Evolutionary conservation across 2,113 vertebrate species (phyloP), one percentile per base, ranked within the genome.

Genomic region (Psophia crepitans): DNA sequence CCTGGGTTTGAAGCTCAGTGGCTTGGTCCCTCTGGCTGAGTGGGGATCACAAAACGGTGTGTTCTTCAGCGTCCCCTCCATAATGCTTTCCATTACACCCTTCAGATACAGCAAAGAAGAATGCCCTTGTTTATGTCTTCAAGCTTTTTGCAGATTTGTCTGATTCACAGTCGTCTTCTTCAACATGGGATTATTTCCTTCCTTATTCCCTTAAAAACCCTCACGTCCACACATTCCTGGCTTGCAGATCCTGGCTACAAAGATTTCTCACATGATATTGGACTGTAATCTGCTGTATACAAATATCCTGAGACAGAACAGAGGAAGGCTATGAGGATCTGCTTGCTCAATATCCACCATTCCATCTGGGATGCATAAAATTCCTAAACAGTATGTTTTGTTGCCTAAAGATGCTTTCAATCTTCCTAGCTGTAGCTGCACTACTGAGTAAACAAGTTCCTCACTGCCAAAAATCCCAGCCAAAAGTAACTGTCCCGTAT

Each of bases 301-400:
- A 95, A 90, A 69, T 84, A 91, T 76, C 65, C 61, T 92, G 65
- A 78, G 80, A 92, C 19, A 71, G 57, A 92, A 79, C 39, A 78
- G 68, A 48, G 39, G 32, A 53, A 89, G 28, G 14, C 18, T 65
- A 74, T 35, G 21, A 75, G 60, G 66, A 84, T 75, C 39, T 33
- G 53, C 53, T 94, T 95, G 63, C 66, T 93, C 65, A 94, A 87
- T 82, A 95, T 84, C 77, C 27, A 73, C 77, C 37, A 61, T 89
- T 90, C 49, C 95, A 96, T 93, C 87, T 96, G 93, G 95, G 70
- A 85, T 21, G 30, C 75, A 96, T 91, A 94, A 94, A 90, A 91
- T 87, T 91, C 75, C 58, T 73, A 53, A 91, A 57, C n/a, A 48
- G 8, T 84, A 60, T 32, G 32, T 44, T 90, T 87, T 80, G 37